Percentiles rank a stretch among this genome's conserved stretches.
phyloP scores from a whole-genome alignment of 2,113 vertebrate species.

The Gasterosteus aculeatus region DNA sequence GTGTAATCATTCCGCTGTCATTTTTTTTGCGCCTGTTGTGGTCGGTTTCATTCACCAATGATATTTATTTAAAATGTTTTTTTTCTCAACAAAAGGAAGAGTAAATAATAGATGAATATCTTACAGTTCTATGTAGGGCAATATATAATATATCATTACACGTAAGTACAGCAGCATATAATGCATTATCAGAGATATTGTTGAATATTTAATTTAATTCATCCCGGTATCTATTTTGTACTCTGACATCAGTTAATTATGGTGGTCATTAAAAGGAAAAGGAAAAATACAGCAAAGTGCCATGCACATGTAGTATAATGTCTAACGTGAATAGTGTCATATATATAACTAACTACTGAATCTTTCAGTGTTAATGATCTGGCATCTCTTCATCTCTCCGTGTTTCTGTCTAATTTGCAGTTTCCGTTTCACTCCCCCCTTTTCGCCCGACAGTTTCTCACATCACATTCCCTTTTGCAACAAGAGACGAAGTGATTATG shows the following conservation, averaged over 20 bases:
- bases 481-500: constrained; percentile 26
- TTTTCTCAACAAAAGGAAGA: background rate
- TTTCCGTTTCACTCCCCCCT: constrained; percentile 31
- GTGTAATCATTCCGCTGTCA: constrained; percentile 15
- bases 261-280: background rate
- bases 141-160: background rate
- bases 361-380: background rate
- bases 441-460: constrained; percentile 34
- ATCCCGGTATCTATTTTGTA: background rate
- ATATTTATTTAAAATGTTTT: background rate
- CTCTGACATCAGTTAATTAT: background rate
- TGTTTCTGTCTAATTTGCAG: constrained; percentile 28
- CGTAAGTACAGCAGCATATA: background rate
- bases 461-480: constrained; percentile 20
- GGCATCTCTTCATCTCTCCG: background rate
- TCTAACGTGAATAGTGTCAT: background rate
- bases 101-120: background rate
- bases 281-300: background rate
- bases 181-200: background rate
- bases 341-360: background rate
- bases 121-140: background rate
- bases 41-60: constrained; percentile 42
- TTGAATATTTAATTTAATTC: constrained; percentile 4
- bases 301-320: background rate
- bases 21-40: constrained; percentile 18